Evolutionary conservation across 2,113 vertebrate species (phyloP).

Genomic region (Chaetorhynchus papuensis): DNA sequence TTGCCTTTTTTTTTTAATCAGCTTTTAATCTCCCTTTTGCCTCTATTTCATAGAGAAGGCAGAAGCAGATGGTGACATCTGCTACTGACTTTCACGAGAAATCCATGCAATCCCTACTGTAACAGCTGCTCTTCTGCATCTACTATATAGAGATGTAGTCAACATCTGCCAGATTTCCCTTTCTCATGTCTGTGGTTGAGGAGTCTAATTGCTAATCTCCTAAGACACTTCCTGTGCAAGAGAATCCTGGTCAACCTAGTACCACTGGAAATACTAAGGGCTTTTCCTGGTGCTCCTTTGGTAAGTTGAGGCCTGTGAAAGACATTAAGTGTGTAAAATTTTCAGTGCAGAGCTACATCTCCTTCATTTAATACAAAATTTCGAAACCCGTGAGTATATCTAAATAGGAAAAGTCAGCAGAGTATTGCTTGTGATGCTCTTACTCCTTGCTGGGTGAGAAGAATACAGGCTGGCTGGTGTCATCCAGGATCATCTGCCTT

Average conservation of each 20-base stretch:
- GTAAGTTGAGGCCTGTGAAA: background rate
- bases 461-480: background rate
- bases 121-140: slow-evolving; percentile 21
- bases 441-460: background rate
- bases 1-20: background rate
- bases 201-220: background rate
- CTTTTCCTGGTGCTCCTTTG: background rate
- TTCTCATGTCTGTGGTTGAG: background rate
- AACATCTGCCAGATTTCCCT: background rate
- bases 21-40: background rate
- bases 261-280: background rate
- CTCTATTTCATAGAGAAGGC: background rate
- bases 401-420: background rate
- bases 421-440: background rate
- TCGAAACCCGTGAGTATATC: background rate
- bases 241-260: background rate
- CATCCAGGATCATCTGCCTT: background rate
- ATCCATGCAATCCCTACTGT: background rate
- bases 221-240: background rate
- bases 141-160: background rate
- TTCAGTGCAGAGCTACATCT: background rate
- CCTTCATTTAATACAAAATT: background rate
- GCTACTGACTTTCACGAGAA: slow-evolving; percentile 24
- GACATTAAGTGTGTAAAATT: background rate
- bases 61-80: slow-evolving; percentile 53